phyloP scores from a whole-genome alignment of 2,113 vertebrate species.

The Heptranchias perlo region DNA sequence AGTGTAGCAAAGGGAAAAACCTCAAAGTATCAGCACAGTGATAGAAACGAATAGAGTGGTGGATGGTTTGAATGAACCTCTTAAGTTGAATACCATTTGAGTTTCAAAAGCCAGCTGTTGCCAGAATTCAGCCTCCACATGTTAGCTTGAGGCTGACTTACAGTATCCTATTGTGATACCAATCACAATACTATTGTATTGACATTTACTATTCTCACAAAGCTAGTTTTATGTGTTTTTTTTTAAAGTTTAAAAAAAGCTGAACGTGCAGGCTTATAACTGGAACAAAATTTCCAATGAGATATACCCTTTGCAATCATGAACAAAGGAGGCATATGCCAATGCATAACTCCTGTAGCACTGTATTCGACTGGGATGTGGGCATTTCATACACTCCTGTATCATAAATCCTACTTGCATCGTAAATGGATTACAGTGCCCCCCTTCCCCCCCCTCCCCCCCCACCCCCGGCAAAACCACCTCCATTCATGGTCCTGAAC shows the following conservation, averaged over 20 bases:
- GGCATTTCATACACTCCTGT: neutral
- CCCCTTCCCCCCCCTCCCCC: too few relatives aligned
- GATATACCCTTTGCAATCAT: too few relatives aligned
- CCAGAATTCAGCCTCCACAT: neutral
- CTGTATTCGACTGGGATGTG: too few relatives aligned
- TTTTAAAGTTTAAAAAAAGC: too few relatives aligned
- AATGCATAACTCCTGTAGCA: too few relatives aligned
- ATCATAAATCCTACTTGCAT: neutral
- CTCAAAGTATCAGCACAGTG: neutral
- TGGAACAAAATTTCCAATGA: too few relatives aligned
- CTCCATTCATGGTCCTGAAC: neutral
- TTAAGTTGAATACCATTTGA: neutral
- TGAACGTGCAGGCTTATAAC: too few relatives aligned
- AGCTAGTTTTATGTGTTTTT: too few relatives aligned
- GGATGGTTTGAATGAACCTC: neutral
- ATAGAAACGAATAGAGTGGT: neutral
- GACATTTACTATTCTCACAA: neutral
- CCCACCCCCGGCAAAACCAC: too few relatives aligned
- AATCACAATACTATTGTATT: too few relatives aligned
- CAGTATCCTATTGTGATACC: neutral
- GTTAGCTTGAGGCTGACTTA: neutral
- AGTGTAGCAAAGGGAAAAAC: neutral
- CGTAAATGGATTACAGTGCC: neutral
- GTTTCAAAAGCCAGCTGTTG: neutral
- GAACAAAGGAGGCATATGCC: too few relatives aligned